Evolutionary conservation across 2,797 vertebrate species (phyloP).

Genomic region (Eurystomus glaucurus): DNA sequence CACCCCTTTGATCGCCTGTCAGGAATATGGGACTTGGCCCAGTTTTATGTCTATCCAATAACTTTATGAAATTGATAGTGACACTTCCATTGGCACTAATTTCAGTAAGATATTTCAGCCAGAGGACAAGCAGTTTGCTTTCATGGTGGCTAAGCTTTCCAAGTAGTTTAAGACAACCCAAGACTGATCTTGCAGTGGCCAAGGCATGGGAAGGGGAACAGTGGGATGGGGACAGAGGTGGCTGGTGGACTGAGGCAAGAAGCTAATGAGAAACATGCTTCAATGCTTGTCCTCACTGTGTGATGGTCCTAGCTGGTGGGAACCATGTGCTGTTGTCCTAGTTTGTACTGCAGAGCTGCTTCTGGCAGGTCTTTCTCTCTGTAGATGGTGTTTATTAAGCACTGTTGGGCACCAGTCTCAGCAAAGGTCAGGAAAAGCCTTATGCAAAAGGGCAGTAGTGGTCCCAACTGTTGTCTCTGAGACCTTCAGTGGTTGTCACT

Average conservation of each 20-base stretch:
- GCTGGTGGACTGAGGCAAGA: background rate
- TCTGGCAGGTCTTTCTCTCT: background rate
- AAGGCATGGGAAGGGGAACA: background rate
- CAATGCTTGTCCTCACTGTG: background rate
- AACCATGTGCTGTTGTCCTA: background rate
- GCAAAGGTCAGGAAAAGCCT: background rate
- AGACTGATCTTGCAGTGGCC: conserved; percentile 61
- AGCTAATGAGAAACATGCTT: background rate
- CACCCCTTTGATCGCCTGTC: conserved; percentile 78
- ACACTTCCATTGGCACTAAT: conserved; percentile 85
- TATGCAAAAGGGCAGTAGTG: background rate
- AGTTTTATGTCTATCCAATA: conserved; percentile 80
- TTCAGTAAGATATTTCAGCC: conserved; percentile 81
- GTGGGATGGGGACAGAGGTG: background rate
- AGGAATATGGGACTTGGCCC: conserved; percentile 81
- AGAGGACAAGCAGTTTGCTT: conserved; percentile 82
- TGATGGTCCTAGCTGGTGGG: background rate
- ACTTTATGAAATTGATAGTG: conserved; percentile 87
- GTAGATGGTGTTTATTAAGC: background rate
- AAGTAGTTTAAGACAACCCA: conserved; percentile 74
- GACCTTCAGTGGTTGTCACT: background rate
- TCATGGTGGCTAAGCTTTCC: conserved; percentile 75
- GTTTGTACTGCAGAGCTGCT: background rate
- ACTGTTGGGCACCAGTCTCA: fast-evolving
- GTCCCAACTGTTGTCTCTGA: background rate